Conservation (phyloP, 2,888 invertebrate genomes). For the Rotaria sp. region DNA sequence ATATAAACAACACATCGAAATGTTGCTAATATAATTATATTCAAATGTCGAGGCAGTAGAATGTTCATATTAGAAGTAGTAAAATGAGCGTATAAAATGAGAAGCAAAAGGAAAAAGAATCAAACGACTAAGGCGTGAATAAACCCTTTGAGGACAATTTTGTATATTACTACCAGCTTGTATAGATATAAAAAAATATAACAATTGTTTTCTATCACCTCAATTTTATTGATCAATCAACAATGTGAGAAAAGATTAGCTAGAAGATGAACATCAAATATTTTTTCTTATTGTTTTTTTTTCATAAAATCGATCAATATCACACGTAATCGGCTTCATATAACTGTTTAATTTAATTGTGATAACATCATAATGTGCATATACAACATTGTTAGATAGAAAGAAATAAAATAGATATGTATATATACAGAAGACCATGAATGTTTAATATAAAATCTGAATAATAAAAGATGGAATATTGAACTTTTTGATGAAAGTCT, state of each 20-base stretch:
- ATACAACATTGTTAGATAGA: not conserved
- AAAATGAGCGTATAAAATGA: not conserved
- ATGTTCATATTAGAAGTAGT: not conserved
- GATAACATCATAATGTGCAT: not conserved
- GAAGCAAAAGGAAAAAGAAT: not conserved
- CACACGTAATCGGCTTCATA: not conserved
- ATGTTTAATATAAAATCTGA: not conserved
- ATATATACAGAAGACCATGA: not conserved
- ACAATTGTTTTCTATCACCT: not conserved
- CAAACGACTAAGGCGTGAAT: not conserved
- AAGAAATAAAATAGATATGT: not conserved
- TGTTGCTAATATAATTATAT: constrained; percentile 9
- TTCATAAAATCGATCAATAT: not conserved
- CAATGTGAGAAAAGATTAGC: not conserved
- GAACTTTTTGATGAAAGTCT: not conserved
- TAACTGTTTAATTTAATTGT: not conserved
- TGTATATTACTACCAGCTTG: not conserved
- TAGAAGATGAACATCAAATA: not conserved
- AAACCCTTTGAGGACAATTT: not conserved
- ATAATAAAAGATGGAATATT: not conserved
- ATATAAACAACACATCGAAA: not conserved
- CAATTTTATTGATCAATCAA: not conserved
- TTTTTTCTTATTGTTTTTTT: not conserved
- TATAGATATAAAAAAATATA: not conserved
- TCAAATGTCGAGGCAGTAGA: not conserved